phyloP scores from a whole-genome alignment of 2,113 vertebrate species.

The Picathartes gymnocephalus region DNA sequence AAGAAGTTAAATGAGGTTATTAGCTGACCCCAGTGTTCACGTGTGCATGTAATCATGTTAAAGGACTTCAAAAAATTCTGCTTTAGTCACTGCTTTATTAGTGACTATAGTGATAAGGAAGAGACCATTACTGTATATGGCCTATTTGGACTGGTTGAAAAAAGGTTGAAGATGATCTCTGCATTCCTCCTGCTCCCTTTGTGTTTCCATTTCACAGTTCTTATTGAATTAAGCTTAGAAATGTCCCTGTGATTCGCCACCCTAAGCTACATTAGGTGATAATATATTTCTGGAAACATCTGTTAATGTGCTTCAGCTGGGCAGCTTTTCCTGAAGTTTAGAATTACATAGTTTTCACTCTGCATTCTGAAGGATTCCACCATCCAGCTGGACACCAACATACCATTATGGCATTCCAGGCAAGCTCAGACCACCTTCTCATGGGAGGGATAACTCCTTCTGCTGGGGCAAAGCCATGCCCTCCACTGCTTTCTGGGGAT shows the following conservation, averaged over 20 bases:
- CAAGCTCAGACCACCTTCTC: not conserved
- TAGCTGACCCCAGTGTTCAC: not conserved
- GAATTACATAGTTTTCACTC: not conserved
- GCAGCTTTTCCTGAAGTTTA: not conserved
- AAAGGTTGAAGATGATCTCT: not conserved
- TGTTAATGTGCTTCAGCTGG: not conserved
- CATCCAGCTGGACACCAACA: not conserved
- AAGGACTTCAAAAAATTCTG: not conserved
- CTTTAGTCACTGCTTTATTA: not conserved
- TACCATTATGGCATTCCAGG: not conserved
- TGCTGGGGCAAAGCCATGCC: not conserved
- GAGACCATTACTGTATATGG: not conserved
- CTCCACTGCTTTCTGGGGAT: not conserved
- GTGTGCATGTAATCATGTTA: fast-evolving
- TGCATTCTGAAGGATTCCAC: not conserved
- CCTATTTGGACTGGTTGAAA: not conserved
- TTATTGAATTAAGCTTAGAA: not conserved
- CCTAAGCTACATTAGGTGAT: not conserved
- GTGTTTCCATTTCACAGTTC: not conserved
- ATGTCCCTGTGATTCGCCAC: not conserved
- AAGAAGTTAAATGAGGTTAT: not conserved
- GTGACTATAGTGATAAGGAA: not conserved
- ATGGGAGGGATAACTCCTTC: not conserved
- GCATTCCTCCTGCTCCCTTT: not conserved
- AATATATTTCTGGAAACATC: not conserved